Evolutionary conservation across 64 coral and sea anemone genomes (phyloP), one percentile per base, ranked within the genome.

Genomic region (Astreopora myriophthalma): DNA sequence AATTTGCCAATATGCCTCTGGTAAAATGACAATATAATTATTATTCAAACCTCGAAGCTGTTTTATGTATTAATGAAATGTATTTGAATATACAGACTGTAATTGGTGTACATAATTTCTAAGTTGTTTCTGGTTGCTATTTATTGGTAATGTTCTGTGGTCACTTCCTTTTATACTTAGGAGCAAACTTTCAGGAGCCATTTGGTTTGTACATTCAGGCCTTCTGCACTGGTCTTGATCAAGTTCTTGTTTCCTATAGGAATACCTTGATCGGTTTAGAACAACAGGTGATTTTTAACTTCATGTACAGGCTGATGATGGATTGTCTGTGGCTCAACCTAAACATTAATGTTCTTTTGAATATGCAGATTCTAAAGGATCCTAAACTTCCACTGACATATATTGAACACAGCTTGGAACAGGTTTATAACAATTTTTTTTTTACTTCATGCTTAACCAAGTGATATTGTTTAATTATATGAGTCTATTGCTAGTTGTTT

Each of bases 131-230:
- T 58, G 52, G 13, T 64, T 23, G 3, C 0, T 24, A 28, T 26
- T 57, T 27, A 27, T 6, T 55, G 23, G 3, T 8, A 31, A 52
- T 31, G 11, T 80, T 26, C 5, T 49, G 2, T 55, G 12, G 17
- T 52, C 10, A 39, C 12, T 65, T 86, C 24, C 5, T 69, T 25
- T 13, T 44, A 4, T 30, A 26, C 37, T 20, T 19, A 90, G 86
- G 57, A 49, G 58, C 23, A 76, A 87, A 70, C n/a, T 23, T 31
- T 14, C 60, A 61, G 31, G 68, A 22, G 0, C 84, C 73, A 37
- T 77, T 60, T 86, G 96, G 97, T 11, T 90, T 99, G 74, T 99
- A 96, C 40, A 79, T 99, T 40, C 97, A 99, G 84, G 97, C 97
- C 66, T 99, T 96, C 72, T 99, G 87, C 34, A 96, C 76, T 81